Percentiles rank a stretch among this genome's conserved stretches.
phyloP scores from a whole-genome alignment of 2,888 invertebrate species.

The Drosophila robusta region DNA sequence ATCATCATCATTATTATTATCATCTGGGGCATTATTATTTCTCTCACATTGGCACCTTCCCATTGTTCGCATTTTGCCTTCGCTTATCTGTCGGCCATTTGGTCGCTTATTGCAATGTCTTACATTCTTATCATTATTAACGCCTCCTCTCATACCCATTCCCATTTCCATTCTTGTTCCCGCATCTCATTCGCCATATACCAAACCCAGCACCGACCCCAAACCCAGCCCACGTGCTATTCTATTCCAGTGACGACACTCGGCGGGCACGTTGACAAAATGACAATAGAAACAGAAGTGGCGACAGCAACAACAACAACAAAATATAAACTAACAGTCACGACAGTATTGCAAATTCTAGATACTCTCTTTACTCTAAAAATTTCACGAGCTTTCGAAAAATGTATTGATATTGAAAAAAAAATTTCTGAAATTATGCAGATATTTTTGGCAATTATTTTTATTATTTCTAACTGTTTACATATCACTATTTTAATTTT shows the following conservation, averaged over 20 bases:
- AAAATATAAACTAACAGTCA: constrained; percentile 4
- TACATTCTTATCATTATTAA: constrained; percentile 77
- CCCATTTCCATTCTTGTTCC: constrained; percentile 5
- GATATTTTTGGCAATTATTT: too few relatives aligned
- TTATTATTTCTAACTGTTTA: too few relatives aligned
- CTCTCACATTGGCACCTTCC: constrained; percentile 72
- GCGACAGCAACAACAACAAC: constrained; percentile 14
- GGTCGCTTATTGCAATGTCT: constrained; percentile 77
- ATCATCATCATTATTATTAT: constrained; percentile 43
- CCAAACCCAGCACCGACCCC: constrained; percentile 2
- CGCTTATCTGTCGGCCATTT: constrained; percentile 69
- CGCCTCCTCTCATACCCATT: constrained; percentile 27
- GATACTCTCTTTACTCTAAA: neutral
- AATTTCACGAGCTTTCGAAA: too few relatives aligned
- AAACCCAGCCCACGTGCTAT: constrained; percentile 9
- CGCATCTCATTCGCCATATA: constrained; percentile 21
- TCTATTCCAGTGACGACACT: constrained; percentile 66
- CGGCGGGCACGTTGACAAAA: constrained; percentile 75
- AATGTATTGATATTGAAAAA: too few relatives aligned
- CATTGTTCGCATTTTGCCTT: constrained; percentile 38
- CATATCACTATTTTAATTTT: too few relatives aligned
- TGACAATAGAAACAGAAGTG: constrained; percentile 62
- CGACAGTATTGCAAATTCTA: neutral
- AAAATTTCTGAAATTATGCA: too few relatives aligned
- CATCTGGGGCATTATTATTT: constrained; percentile 66